Percentiles rank a stretch among this genome's conserved stretches.
Evolutionary conservation across 2,888 invertebrate species (phyloP).

Genomic region (Ellobium chinense): DNA sequence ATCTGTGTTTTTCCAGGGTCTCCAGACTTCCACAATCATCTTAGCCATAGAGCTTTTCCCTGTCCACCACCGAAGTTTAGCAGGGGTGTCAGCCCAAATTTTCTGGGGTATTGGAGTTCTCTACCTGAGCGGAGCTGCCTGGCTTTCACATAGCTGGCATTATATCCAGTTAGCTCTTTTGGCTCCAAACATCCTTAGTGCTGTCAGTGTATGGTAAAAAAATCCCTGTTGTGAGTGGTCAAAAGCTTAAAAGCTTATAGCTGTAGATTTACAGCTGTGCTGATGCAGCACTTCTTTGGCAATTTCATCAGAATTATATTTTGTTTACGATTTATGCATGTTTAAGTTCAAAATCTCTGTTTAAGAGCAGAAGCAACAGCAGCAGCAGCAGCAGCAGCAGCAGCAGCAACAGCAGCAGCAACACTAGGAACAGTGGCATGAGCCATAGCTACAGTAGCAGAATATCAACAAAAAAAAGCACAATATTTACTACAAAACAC

Average conservation of each 20-base stretch:
- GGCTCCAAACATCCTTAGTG: background rate
- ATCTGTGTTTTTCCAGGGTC: background rate
- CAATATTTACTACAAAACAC: too few relatives aligned
- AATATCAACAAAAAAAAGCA: too few relatives aligned
- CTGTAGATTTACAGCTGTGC: too few relatives aligned
- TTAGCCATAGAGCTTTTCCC: constrained; percentile 36
- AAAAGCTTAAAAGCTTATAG: too few relatives aligned
- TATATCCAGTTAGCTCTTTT: constrained; percentile 21
- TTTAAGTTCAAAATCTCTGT: background rate
- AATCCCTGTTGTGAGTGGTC: background rate
- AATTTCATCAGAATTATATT: too few relatives aligned
- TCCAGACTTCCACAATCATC: constrained; percentile 24
- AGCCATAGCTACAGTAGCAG: too few relatives aligned
- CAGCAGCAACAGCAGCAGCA: too few relatives aligned
- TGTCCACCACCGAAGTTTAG: constrained; percentile 1
- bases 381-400: background rate
- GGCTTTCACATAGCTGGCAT: constrained; percentile 27
- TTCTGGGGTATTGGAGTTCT: constrained; percentile 27
- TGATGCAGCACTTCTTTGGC: too few relatives aligned
- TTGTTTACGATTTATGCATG: too few relatives aligned
- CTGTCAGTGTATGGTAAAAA: constrained; percentile 25
- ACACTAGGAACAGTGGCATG: too few relatives aligned
- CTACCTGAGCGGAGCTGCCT: constrained; percentile 13
- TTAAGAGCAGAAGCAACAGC: background rate
- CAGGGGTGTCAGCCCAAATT: background rate